These are phyloP conservation scores for Phyllotreta cruciferae DNA, from an alignment of 2,888 invertebrate genomes.

Conservation along the genomic window DNA sequence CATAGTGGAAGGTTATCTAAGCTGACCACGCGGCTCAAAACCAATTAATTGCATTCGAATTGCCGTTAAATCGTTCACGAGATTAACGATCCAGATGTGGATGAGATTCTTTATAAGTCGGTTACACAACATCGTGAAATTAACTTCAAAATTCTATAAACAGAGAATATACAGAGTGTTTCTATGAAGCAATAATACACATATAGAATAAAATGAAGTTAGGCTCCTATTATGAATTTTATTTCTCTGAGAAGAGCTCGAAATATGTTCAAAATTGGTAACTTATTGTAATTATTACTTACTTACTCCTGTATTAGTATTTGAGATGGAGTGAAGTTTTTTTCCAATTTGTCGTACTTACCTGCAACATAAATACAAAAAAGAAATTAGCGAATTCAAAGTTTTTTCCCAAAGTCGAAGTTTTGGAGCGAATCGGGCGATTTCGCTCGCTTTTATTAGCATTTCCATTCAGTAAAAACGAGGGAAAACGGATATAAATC, in stretches of 20 bases:
- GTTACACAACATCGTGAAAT: no score
- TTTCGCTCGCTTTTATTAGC: slow-evolving; percentile 41
- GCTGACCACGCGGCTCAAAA: slow-evolving; percentile 41
- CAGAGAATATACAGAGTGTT: neutral
- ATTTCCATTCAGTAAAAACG: slow-evolving; percentile 44
- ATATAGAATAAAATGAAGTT: no score
- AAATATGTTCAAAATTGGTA: no score
- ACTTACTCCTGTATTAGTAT: no score
- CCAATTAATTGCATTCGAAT: slow-evolving; percentile 42
- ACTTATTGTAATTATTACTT: no score
- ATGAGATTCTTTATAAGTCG: slow-evolving; percentile 5
- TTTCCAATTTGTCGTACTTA: neutral
- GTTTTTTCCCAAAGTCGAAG: no score
- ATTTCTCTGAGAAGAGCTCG: no score
- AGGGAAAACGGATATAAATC: slow-evolving; percentile 54
- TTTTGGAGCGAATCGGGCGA: neutral
- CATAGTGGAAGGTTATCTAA: slow-evolving; percentile 41
- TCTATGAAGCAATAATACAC: no score
- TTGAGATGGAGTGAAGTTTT: no score
- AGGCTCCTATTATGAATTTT: no score
- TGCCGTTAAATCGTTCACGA: slow-evolving; percentile 30
- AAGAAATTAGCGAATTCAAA: no score
- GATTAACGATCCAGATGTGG: slow-evolving; percentile 36
- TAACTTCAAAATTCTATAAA: no score
- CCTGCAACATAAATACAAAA: neutral